These are phyloP conservation scores for Corapipo altera DNA, from an alignment of 2,113 vertebrate genomes.

Conservation along the genomic window DNA sequence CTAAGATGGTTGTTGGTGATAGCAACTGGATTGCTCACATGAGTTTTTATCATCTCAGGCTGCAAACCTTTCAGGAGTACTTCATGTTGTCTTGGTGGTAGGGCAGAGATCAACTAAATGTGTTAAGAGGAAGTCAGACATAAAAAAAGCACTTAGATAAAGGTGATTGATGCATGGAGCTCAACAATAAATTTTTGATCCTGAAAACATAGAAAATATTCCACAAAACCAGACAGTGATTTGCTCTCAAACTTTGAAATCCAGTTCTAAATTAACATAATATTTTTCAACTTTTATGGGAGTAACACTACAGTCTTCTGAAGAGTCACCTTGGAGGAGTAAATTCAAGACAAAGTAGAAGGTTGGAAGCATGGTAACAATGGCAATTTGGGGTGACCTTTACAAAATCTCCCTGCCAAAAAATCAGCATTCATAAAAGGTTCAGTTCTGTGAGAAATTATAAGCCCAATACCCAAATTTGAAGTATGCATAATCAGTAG, in stretches of 20 bases:
- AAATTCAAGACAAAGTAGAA: background rate
- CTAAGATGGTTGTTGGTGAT: background rate
- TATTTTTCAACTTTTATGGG: background rate
- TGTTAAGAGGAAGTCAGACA: background rate
- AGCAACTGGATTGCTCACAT: background rate
- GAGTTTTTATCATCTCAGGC: background rate
- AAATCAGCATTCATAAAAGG: background rate
- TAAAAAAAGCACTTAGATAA: background rate
- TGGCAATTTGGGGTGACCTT: background rate
- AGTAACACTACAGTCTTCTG: fast-evolving
- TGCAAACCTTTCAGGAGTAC: background rate
- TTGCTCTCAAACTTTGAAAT: background rate
- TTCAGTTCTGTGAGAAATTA: background rate
- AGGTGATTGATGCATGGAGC: fast-evolving
- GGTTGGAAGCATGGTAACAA: background rate
- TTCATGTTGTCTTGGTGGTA: background rate
- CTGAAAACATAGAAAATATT: background rate
- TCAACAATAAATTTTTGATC: background rate
- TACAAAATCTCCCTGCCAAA: background rate
- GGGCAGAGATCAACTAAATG: background rate
- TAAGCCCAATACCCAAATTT: background rate
- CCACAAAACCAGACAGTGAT: background rate
- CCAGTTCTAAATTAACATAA: background rate
- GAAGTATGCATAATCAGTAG: background rate
- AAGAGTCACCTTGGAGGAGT: background rate